Evolutionary conservation across 2,113 vertebrate genomes (phyloP).

Genomic region (Herpailurus yagouaroundi): DNA sequence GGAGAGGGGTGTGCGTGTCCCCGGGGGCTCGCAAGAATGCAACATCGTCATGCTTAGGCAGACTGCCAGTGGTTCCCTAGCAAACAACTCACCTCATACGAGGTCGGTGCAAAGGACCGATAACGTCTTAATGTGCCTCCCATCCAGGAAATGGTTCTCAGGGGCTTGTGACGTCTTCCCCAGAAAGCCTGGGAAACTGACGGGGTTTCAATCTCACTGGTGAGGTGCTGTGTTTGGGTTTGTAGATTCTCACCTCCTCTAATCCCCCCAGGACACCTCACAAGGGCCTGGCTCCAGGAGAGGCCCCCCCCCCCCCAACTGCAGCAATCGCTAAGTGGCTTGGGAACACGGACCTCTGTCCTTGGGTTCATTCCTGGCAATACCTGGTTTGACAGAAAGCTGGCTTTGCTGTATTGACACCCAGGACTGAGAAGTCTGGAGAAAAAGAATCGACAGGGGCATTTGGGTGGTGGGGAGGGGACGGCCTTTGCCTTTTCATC

Average conservation of each 20-base stretch:
- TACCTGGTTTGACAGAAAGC: background rate
- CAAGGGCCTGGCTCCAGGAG: background rate
- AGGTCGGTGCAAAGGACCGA: background rate
- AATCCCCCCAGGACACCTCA: background rate
- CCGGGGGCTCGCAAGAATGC: background rate
- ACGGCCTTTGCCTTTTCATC: background rate
- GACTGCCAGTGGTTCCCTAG: fast-evolving
- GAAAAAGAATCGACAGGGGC: background rate
- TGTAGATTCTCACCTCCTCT: background rate
- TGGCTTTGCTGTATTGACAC: background rate
- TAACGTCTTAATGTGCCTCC: fast-evolving
- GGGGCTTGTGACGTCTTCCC: background rate
- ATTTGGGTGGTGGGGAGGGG: background rate
- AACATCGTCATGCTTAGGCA: fast-evolving
- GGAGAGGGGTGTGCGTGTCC: background rate
- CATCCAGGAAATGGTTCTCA: background rate
- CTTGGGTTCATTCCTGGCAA: background rate
- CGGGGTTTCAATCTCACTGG: fast-evolving
- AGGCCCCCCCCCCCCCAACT: background rate
- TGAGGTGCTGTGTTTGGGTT: fast-evolving
- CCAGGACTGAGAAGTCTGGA: background rate
- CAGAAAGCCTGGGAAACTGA: fast-evolving
- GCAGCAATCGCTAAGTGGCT: background rate
- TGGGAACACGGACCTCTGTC: background rate
- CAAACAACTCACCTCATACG: background rate